Evolutionary conservation across 2,113 vertebrate species (phyloP), one percentile per base, ranked within the genome.

Genomic region (Psophia crepitans): DNA sequence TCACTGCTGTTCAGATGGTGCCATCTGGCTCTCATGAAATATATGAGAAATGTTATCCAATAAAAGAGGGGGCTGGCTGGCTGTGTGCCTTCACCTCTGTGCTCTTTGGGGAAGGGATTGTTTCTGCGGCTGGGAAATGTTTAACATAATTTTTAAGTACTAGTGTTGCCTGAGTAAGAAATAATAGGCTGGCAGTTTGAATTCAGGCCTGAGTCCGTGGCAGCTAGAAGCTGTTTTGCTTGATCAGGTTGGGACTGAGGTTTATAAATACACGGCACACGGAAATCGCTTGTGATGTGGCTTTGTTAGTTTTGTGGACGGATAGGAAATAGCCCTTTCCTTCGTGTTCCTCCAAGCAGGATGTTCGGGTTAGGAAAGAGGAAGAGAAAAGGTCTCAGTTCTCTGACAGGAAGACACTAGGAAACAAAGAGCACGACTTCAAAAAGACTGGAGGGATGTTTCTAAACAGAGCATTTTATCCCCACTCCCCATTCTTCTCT

Each of bases 21-120:
- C 97, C 96, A 95, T 89, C 94, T 94, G 97, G 97, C 95, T 97
- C 92, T 84, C 81, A 3, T 3, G 9, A 69, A 97, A 92, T 91
- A 87, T 4, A 87, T 78, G 89, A 94, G 86, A 86, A 94, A 89
- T 71, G 76, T 89, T 90, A 51, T 41, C 80, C 82, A 90, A 61
- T 90, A 81, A 81, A 93, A 77, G 83, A 84, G 14, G 35, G 79
- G 43, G 33, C 71, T 39, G 88, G 79, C 71, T 96, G 95, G 76
- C 90, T 75, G 27, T 0, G 16, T 30, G 90, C 92, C 89, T 44
- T 92, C 89, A 75, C 90, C 89, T 75, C 83, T 30, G 24, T 26
- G 90, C 53, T 84, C 69, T 70, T 60, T 41, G 65, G 86, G 90
- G 73, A 89, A 60, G 57, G 0, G 13, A 51, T 84, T 71, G 80